A percentile compares a stretch with the other conserved stretches of the same genome.
Evolutionary conservation across 2,113 vertebrate species (phyloP).

Genomic region (Periophthalmus modestus): DNA sequence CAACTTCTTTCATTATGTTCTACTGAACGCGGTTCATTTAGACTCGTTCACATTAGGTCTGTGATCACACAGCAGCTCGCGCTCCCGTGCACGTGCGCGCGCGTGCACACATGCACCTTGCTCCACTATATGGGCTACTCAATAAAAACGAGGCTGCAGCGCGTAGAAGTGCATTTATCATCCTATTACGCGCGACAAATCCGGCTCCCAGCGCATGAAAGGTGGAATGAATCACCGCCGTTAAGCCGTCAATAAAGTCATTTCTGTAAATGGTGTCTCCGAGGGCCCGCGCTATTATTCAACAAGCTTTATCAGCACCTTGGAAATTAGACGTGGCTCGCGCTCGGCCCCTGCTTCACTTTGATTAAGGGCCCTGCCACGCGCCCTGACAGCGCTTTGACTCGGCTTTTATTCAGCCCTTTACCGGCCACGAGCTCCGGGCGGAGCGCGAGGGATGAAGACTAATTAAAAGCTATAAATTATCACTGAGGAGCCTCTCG

Average conservation of each 20-base stretch:
- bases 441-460: constrained; percentile 97
- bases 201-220: constrained; percentile 91
- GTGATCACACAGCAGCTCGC: constrained; percentile 1
- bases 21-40: background rate
- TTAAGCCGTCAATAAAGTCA: constrained; percentile 99
- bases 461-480: constrained; percentile 99
- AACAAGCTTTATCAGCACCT: constrained; percentile 98
- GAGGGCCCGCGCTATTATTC: constrained; percentile 93
- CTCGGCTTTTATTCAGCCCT: constrained; percentile 87
- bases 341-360: constrained; percentile 88
- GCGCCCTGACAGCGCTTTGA: constrained; percentile 92
- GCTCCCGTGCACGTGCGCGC: constrained; percentile 20
- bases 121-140: constrained; percentile 71
- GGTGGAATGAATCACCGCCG: constrained; percentile 98
- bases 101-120: constrained; percentile 12
- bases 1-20: constrained; percentile 4
- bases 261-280: constrained; percentile 98
- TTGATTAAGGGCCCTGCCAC: constrained; percentile 99
- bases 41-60: background rate
- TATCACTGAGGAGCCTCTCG: constrained; percentile 93
- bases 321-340: constrained; percentile 90
- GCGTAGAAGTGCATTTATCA: constrained; percentile 94
- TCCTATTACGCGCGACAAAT: constrained; percentile 96
- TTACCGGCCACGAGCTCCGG: constrained; percentile 91
- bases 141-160: constrained; percentile 85